phyloP scores from a whole-genome alignment of 2,797 vertebrate species.

The Masticophis lateralis region DNA sequence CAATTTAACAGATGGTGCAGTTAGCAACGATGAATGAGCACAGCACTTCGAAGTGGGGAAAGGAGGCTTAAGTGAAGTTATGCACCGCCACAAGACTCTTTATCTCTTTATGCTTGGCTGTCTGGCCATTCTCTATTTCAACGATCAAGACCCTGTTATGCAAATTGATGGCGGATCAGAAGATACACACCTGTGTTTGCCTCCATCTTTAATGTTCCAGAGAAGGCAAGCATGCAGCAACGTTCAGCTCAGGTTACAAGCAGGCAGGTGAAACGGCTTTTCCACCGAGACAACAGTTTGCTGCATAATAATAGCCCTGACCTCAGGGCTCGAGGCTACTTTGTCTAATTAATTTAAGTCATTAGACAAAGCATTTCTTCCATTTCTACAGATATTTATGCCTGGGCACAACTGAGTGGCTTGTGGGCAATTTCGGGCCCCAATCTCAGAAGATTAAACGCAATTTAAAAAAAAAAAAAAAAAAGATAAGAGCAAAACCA shows the following conservation, averaged over 20 bases:
- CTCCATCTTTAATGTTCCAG: constrained; percentile 65
- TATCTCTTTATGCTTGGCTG: constrained; percentile 52
- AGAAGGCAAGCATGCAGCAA: constrained; percentile 52
- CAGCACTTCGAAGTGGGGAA: constrained; percentile 29
- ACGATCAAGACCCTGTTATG: constrained; percentile 63
- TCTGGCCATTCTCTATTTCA: constrained; percentile 62
- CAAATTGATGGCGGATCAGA: constrained; percentile 68
- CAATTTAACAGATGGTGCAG: constrained; percentile 37
- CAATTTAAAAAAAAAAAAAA: not conserved
- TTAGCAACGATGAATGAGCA: constrained; percentile 34
- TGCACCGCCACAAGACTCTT: constrained; percentile 40
- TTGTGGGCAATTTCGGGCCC: not conserved
- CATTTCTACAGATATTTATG: not conserved
- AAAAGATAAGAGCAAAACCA: not conserved
- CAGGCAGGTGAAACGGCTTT: constrained; percentile 50
- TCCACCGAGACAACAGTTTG: constrained; percentile 38
- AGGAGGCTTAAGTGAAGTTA: constrained; percentile 32
- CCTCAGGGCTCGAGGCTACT: constrained; percentile 29
- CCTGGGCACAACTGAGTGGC: not conserved
- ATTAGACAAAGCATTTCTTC: not conserved
- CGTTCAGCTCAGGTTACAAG: constrained; percentile 63
- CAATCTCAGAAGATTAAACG: not conserved
- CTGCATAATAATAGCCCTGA: constrained; percentile 6
- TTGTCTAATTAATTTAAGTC: constrained; percentile 10
- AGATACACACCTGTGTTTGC: constrained; percentile 69